Evolutionary conservation across 1,140 invertebrate species (phyloP), one percentile per base, ranked within the genome.

Genomic region (Dendroctonus ponderosae): DNA sequence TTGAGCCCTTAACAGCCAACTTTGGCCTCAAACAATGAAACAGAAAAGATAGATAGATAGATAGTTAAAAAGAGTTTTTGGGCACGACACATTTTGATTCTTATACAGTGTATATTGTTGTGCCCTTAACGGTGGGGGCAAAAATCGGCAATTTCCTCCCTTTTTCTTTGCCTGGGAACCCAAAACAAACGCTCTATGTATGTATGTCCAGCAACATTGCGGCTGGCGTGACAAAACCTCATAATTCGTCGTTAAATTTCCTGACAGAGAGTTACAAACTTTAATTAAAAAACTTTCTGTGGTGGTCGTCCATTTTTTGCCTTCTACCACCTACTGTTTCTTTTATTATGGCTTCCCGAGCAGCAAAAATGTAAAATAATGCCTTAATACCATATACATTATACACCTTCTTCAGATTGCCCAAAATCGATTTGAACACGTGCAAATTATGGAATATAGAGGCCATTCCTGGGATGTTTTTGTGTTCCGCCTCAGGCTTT

Each of bases 261-360:
- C 39, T 7, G 54, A 42, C 46, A 39, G 60, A 66, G 52, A 26
- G 37, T 50, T 61, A 46, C 37, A 42, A 39, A 9, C 52, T 15
- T 56, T 71, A 71, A 71, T 71, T 71, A 71, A 70, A 70, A 68
- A 70, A 58, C 50, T 66, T 50, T 62, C 41, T 70, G 65, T 52
- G 49, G 42, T 60, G 61, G 62, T 50, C 44, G 52, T 67, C 12
- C 11, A 26, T 42, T 62, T 58, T 61, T 61, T 60, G 48, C 15
- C 37, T 53, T 44, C 61, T 62, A 58, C 69, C 69, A 65, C 69
- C 69, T 66, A 70, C 68, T 62, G 68, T 56, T 58, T 53, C 8
- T 15, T 56, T 61, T 59, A 70, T 70, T 70, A 66, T 70, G 61
- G 52, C 52, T 64, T 66, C 63, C 42, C 46, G 50, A 57, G 67